These are phyloP conservation scores for Mystacides longicornis DNA, from an alignment of 2,888 invertebrate genomes.

Conservation along the genomic window DNA sequence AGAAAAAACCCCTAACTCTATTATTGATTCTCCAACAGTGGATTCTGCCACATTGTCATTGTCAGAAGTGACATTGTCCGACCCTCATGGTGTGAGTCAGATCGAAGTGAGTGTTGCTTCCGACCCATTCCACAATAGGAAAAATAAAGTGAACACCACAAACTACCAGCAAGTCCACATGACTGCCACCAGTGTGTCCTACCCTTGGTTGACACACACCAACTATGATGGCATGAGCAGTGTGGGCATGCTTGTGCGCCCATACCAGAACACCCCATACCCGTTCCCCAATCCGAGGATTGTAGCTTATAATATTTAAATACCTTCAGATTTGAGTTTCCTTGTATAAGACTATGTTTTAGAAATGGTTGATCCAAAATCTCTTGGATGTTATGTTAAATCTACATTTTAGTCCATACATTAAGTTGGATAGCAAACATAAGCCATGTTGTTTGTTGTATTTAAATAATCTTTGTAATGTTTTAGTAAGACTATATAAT, in stretches of 20 bases:
- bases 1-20: too few relatives aligned
- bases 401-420: too few relatives aligned
- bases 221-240: conserved; percentile 11
- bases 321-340: background rate
- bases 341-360: background rate
- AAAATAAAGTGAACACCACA: conserved; percentile 11
- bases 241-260: conserved; percentile 10
- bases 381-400: too few relatives aligned
- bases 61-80: background rate
- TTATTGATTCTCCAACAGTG: background rate
- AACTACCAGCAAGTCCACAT: conserved; percentile 12
- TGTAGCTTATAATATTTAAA: conserved; percentile 13
- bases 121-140: conserved; percentile 4
- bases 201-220: conserved; percentile 14
- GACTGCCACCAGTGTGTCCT: conserved; percentile 8
- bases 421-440: too few relatives aligned
- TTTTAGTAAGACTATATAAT: too few relatives aligned
- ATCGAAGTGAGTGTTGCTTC: background rate
- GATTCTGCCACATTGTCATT: background rate
- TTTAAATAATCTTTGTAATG: too few relatives aligned
- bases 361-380: too few relatives aligned
- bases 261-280: conserved; percentile 13
- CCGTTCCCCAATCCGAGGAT: conserved; percentile 14
- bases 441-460: too few relatives aligned
- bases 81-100: background rate